Conservation (phyloP, 2,113 vertebrate species). For the Tichodroma muraria region DNA sequence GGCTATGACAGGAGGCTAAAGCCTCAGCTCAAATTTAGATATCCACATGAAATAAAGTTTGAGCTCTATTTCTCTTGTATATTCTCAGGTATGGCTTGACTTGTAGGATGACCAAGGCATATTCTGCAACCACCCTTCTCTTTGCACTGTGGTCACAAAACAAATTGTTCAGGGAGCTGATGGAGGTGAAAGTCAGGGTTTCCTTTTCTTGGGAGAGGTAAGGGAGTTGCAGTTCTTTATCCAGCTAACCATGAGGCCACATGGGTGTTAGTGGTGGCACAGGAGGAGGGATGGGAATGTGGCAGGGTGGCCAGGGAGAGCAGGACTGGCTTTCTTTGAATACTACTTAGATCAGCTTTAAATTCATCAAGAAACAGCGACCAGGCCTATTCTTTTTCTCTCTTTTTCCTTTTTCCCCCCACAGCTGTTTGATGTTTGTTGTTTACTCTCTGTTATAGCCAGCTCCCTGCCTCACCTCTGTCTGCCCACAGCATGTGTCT, state of each 20-base stretch:
- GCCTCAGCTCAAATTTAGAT: background rate
- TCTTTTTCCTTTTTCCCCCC: rapidly evolving
- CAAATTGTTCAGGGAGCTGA: background rate
- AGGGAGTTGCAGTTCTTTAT: background rate
- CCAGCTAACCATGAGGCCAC: background rate
- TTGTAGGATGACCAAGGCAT: background rate
- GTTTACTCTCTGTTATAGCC: background rate
- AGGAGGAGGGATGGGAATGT: background rate
- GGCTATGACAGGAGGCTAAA: background rate
- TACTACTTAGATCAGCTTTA: background rate
- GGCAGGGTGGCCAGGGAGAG: background rate
- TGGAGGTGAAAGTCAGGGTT: background rate
- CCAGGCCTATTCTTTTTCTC: background rate
- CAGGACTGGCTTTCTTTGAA: background rate
- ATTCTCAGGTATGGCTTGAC: background rate
- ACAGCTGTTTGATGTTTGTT: background rate
- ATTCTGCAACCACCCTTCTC: background rate
- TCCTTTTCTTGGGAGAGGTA: background rate
- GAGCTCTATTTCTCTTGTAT: background rate
- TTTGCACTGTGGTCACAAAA: background rate
- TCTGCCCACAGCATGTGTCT: background rate
- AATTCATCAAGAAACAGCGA: background rate
- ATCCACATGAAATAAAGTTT: background rate
- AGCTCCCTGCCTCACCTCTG: background rate
- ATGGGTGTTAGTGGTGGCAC: background rate